Base-by-base conservation (phyloP, 1,140 invertebrate genomes). In the Drosophila pseudoobscura region DNA sequence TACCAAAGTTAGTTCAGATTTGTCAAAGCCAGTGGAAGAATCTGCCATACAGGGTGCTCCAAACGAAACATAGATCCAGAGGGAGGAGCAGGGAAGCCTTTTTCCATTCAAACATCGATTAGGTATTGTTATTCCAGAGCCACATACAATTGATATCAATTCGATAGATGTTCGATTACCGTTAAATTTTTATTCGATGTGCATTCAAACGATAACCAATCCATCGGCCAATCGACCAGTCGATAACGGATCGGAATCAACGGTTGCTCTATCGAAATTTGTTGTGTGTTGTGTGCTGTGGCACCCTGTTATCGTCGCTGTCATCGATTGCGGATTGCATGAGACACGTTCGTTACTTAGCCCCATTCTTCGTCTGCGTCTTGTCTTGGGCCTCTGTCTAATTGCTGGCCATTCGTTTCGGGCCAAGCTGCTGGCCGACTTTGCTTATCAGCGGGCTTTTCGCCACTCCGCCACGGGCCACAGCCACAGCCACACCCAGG, bases 331-430 rank as follows among this genome's bases (percentile, higher is more conserved):
- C 11, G 51, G 51, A 69, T 69, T 43, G 65, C 65, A 69, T 69
- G 63, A 57, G 65, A 69, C 44, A 68, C 63, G 51, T 57, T 69
- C 68, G 65, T 69, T 68, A 57, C 63, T 68, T 68, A 69, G 44
- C 43, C n/a, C 20, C n/a, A 6, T 64, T 44, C 11, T 43, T 26
- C 29, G 39, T 29, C 52, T n/a, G 44, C 44, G 44, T 47, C 2
- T 9, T 29, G 35, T 41, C 55, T 50, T 69, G 63, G 60, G 62
- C 59, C 56, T 49, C 46, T 78, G 78, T 75, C 83, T 87, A 87
- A 87, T 87, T 87, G 78, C 65, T 29, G 65, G 83, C 71, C 75
- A 87, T 87, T 87, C 84, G 65, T 84, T 75, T 65, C 70, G 71
- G 63, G 8, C 72, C 73, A 76, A 68, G 41, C 68, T 62, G 58